Evolutionary conservation across 2,888 invertebrate genomes (phyloP), one percentile per base, ranked within the genome.

Genomic region (Amiota communis): DNA sequence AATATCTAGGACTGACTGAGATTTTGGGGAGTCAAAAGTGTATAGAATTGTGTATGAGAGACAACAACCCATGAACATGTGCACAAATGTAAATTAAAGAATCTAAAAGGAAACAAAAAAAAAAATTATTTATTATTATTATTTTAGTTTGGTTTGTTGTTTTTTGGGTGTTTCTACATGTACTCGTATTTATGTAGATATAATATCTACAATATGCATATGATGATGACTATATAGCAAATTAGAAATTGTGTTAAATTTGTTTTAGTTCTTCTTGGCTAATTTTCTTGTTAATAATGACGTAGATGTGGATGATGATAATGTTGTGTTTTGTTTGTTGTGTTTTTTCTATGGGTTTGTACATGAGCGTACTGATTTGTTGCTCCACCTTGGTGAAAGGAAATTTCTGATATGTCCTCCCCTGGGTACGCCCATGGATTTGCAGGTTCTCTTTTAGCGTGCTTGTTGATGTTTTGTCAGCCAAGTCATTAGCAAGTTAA

Each of bases 401-500:
- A 36, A 36, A 36, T 36, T 36, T 6, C 6, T 36, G 36, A 36
- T 36, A 4, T 36, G 23, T 23, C 23, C 3, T 6, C 6, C 36
- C 8, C 36, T 36, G 6, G 6, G 2, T 36, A 36, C 36, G 36
- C 36, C 36, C 36, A 36, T 36, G 36, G 8, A 4, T 36, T 36
- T 36, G 36, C 36, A 6, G 36, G 36, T 36, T 36, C 8, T 36
- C 6, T 47, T 48, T 48, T 20, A n/a, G 15, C 53, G 59, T 8
- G 17, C 4, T 59, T 20, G 59, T 59, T 59, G 67, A 68, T 53
- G 36, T 68, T 68, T 68, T 68, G 67, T 53, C 67, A 68, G 51
- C n/a, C 23, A 68, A 68, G 67, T 68, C 67, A 68, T 68, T 68
- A 68, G 67, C 67, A n/a, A 68, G 53, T 53, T 53, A 68, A 20